Percentiles rank a stretch among this genome's conserved stretches.
Conservation (phyloP, 2,113 vertebrate species). For the Cephalopterus ornatus region DNA sequence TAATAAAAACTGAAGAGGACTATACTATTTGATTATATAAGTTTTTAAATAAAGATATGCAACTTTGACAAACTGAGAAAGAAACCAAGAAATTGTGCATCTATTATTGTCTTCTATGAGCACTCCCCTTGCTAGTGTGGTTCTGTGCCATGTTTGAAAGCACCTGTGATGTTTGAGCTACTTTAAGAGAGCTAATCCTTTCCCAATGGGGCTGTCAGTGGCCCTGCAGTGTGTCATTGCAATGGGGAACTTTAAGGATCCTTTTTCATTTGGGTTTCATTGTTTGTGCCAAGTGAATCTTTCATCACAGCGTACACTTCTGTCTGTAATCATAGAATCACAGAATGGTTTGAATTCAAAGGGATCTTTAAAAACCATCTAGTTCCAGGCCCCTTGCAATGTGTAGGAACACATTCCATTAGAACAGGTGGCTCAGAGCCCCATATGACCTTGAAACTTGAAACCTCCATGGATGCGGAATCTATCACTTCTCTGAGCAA, state of each 20-base stretch:
- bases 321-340: background rate
- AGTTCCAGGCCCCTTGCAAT: background rate
- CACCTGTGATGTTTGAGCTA: background rate
- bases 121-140: background rate
- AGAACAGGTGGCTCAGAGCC: background rate
- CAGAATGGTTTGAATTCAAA: background rate
- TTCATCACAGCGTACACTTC: background rate
- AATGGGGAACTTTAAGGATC: background rate
- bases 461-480: background rate
- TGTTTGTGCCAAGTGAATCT: background rate
- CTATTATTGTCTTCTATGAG: background rate
- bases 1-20: background rate
- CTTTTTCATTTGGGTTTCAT: background rate
- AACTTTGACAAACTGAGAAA: background rate
- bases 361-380: background rate
- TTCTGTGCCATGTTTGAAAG: background rate
- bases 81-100: background rate
- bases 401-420: background rate
- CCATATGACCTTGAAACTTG: background rate
- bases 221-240: background rate
- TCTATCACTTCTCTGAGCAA: background rate
- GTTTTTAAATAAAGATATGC: background rate
- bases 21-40: background rate
- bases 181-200: background rate
- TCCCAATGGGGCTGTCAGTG: background rate